These are phyloP conservation scores for Drosophila lacertosa DNA, from an alignment of 1,140 invertebrate species.

Conservation along the genomic window DNA sequence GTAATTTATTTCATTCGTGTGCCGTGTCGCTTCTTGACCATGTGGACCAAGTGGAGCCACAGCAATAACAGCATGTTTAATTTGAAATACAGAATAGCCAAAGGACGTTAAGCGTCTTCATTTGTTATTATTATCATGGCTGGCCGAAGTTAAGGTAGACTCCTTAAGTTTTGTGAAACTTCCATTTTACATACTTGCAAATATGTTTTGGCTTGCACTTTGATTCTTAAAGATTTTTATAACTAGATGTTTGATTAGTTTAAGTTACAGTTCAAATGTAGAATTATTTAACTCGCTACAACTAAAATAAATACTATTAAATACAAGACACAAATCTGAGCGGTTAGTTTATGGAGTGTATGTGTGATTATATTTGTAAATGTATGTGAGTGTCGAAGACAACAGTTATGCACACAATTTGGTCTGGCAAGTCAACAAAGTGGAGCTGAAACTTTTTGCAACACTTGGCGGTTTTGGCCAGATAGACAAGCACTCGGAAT, in stretches of 20 bases:
- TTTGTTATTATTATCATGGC: conserved; percentile 13
- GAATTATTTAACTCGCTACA: conserved; percentile 21
- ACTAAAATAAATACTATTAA: conserved; percentile 30
- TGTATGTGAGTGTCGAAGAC: conserved; percentile 1
- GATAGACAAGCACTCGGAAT: conserved; percentile 44
- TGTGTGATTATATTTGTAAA: not conserved
- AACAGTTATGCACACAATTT: conserved; percentile 64
- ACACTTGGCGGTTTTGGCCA: conserved; percentile 64
- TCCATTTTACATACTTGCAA: too few relatives aligned
- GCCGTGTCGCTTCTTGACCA: too few relatives aligned
- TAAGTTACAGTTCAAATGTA: not conserved
- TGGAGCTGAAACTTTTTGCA: conserved; percentile 72
- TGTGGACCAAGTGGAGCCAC: conserved; percentile 9
- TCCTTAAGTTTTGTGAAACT: too few relatives aligned
- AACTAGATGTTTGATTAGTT: too few relatives aligned
- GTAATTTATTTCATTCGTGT: conserved; percentile 74
- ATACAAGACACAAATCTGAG: conserved; percentile 14
- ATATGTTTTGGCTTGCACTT: too few relatives aligned
- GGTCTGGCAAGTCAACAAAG: conserved; percentile 75
- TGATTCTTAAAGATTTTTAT: too few relatives aligned
- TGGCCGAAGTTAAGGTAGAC: too few relatives aligned
- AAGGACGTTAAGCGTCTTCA: conserved; percentile 1
- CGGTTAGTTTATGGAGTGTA: not conserved
- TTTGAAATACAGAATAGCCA: not conserved
- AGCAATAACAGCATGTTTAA: conserved; percentile 1